Percentiles rank a stretch among this genome's conserved stretches.
phyloP scores from a whole-genome alignment of 2,888 invertebrate species.

The Tetragnatha montana region DNA sequence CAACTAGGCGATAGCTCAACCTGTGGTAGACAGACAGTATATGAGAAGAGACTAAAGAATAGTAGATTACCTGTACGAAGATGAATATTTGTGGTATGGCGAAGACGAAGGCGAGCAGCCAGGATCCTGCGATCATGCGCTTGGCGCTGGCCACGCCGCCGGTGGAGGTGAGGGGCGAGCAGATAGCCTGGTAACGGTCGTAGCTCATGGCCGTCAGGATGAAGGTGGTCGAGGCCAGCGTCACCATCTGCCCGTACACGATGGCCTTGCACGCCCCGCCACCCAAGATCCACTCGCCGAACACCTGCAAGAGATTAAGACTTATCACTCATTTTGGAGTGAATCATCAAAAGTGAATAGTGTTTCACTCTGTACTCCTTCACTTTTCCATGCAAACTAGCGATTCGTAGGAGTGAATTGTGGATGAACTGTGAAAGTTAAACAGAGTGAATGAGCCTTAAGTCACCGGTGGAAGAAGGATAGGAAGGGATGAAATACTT shows the following conservation, averaged over 20 bases:
- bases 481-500: no score
- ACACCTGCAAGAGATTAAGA: constrained; percentile 73
- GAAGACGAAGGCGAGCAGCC: constrained; percentile 76
- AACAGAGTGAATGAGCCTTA: no score
- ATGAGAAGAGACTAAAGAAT: no score
- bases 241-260: constrained; percentile 77
- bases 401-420: no score
- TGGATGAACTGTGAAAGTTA: no score
- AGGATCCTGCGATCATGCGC: constrained; percentile 76
- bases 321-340: not conserved
- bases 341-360: not conserved
- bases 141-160: constrained; percentile 74
- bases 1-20: no score
- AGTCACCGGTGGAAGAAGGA: no score
- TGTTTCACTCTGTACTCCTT: no score
- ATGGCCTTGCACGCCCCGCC: constrained; percentile 76
- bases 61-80: constrained; percentile 75
- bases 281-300: constrained; percentile 77
- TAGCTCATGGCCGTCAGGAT: constrained; percentile 77
- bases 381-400: no score
- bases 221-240: constrained; percentile 77
- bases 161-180: constrained; percentile 76
- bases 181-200: constrained; percentile 77
- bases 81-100: constrained; percentile 77
- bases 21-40: no score